Evolutionary conservation across 2,797 vertebrate species (phyloP).

Genomic region (Simalia tracyae): DNA sequence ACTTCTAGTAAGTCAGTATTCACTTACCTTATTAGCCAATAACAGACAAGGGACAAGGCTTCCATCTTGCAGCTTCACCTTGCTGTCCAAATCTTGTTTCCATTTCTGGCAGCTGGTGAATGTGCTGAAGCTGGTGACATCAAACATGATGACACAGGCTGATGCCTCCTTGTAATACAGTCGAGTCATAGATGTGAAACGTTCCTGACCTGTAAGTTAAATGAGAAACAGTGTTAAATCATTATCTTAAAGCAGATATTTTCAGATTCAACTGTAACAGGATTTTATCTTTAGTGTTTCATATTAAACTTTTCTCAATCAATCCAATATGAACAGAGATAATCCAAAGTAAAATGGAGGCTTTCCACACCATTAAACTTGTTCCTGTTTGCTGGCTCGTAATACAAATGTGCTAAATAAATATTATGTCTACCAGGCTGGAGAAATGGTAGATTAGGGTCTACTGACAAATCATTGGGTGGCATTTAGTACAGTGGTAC

Average conservation of each 20-base stretch:
- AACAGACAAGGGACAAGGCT: slow-evolving; percentile 81
- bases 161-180: slow-evolving; percentile 84
- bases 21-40: slow-evolving; percentile 84
- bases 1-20: background rate
- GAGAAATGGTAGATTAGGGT: background rate
- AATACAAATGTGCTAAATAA: background rate
- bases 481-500: background rate
- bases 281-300: background rate
- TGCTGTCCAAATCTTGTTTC: slow-evolving; percentile 87
- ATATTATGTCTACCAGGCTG: background rate
- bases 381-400: background rate
- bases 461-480: background rate
- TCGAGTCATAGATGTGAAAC: slow-evolving; percentile 88
- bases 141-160: slow-evolving; percentile 84
- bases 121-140: slow-evolving; percentile 78
- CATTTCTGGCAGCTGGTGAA: slow-evolving; percentile 83
- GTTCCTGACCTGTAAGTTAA: slow-evolving; percentile 79
- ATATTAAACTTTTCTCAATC: background rate
- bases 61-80: slow-evolving; percentile 76
- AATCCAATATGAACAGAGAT: background rate
- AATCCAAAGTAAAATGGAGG: background rate
- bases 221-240: background rate
- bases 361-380: background rate
- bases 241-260: background rate
- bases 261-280: background rate